phyloP scores from a whole-genome alignment of 2,888 invertebrate genomes.

The Panzeria rudis region DNA sequence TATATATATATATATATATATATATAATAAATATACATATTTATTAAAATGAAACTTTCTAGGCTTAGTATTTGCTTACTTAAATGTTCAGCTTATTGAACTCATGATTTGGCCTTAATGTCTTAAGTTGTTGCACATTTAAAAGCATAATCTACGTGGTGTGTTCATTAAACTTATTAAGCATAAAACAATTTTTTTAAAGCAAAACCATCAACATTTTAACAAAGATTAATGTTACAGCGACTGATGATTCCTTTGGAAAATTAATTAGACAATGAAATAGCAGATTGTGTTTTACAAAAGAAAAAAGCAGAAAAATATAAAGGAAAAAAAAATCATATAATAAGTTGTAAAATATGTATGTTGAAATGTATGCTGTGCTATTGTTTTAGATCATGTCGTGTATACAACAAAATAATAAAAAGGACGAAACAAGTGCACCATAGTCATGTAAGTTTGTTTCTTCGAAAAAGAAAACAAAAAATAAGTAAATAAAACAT shows the following conservation, averaged over 20 bases:
- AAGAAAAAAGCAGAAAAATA: background rate
- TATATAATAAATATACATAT: no score
- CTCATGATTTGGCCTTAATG: background rate
- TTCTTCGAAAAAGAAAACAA: constrained; percentile 1
- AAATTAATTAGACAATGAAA: constrained; percentile 81
- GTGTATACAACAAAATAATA: constrained; percentile 7
- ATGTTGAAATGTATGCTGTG: background rate
- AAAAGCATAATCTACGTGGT: constrained; percentile 7
- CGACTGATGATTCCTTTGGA: constrained; percentile 78
- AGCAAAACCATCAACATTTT: constrained; percentile 68
- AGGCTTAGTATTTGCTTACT: background rate
- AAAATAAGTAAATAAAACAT: constrained; percentile 14
- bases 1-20: no score
- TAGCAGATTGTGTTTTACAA: constrained; percentile 67
- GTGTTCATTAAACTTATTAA: constrained; percentile 56
- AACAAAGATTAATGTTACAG: constrained; percentile 80
- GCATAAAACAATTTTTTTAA: constrained; percentile 77
- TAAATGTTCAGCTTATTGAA: background rate
- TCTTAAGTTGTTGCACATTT: background rate
- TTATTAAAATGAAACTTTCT: background rate
- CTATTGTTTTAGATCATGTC: constrained; percentile 43
- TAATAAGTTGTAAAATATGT: constrained; percentile 10
- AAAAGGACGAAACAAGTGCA: constrained; percentile 15
- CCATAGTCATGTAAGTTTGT: constrained; percentile 1
- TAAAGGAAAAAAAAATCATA: constrained; percentile 73